Conservation (phyloP, 2,797 vertebrate genomes). For the Acipenser ruthenus region DNA sequence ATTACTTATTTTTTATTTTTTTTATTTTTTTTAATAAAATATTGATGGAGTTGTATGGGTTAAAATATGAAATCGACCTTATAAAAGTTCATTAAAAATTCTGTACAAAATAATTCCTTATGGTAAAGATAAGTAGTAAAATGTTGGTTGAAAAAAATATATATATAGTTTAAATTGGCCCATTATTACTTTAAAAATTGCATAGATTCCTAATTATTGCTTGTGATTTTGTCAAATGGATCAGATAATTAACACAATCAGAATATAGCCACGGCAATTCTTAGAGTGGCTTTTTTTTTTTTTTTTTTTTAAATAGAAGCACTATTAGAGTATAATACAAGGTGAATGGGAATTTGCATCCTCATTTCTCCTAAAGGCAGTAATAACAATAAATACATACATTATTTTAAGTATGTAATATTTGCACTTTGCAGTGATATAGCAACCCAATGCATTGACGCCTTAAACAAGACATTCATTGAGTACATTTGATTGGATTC, state of each 20-base stretch:
- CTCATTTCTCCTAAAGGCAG: conserved; percentile 61
- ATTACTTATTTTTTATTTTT: conserved; percentile 42
- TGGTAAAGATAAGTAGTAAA: conserved; percentile 82
- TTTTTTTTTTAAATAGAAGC: conserved; percentile 42
- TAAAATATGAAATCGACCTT: conserved; percentile 79
- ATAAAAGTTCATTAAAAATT: conserved; percentile 85
- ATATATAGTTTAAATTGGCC: conserved; percentile 77
- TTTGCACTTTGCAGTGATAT: conserved; percentile 51
- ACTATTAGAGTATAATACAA: conserved; percentile 59
- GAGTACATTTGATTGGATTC: conserved; percentile 39
- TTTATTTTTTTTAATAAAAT: conserved; percentile 63
- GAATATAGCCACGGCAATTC: conserved; percentile 48
- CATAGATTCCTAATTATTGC: conserved; percentile 96
- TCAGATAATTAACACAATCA: conserved; percentile 63
- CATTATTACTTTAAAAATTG: conserved; percentile 82
- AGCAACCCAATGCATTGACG: conserved; percentile 39
- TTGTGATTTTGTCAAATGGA: conserved; percentile 71
- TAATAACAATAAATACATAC: conserved; percentile 60
- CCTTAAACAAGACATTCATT: conserved; percentile 45
- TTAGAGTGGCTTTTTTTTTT: conserved; percentile 34
- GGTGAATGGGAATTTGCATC: conserved; percentile 49
- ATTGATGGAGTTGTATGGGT: conserved; percentile 77
- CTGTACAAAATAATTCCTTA: conserved; percentile 88
- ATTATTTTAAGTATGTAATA: conserved; percentile 50
- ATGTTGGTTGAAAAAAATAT: conserved; percentile 86